Evolutionary conservation across 2,797 vertebrate genomes (phyloP), one percentile per base, ranked within the genome.

Genomic region (Mastacembelus armatus): DNA sequence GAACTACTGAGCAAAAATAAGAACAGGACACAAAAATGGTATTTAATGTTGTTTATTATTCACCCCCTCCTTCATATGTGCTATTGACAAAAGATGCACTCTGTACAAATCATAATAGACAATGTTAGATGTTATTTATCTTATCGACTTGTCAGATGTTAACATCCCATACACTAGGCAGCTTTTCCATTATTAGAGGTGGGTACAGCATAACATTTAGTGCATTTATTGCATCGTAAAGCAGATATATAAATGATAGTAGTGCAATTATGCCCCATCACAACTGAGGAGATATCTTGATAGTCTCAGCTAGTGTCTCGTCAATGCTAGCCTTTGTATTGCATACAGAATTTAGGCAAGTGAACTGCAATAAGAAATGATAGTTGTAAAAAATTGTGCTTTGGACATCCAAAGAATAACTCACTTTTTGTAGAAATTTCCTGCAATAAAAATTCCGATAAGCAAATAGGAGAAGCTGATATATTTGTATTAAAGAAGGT

Each of bases 141-240:
- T 76, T 26, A 56, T 52, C 12, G 47, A 85, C 68, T 77, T 77
- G 48, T 78, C 71, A 74, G 72, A 73, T 62, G 64, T 67, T 83
- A 85, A 88, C 75, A 85, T 82, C 81, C 84, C 77, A 61, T 87
- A 80, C 63, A 88, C 79, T 85, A 66, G 68, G 87, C 86, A 76
- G 57, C 64, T 80, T 85, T 62, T 69, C 89, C 78, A 82, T 77
- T 78, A 76, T 84, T 75, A 79, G 73, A 86, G 77, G 79, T 78
- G 85, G 83, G 78, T 84, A 90, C 88, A 87, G 86, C 77, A 87
- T 85, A 85, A 87, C 71, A 64, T 87, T 83, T 47, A 89, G 89
- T 93, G 91, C 88, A 89, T 89, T 93, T 94, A 92, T 93, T 94
- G 91, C 92, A 90, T 93, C 74, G 24, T 84, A 91, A 93, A 92